These are phyloP conservation scores for Erpornis zantholeuca DNA, from an alignment of 2,113 vertebrate genomes.

Conservation along the genomic window DNA sequence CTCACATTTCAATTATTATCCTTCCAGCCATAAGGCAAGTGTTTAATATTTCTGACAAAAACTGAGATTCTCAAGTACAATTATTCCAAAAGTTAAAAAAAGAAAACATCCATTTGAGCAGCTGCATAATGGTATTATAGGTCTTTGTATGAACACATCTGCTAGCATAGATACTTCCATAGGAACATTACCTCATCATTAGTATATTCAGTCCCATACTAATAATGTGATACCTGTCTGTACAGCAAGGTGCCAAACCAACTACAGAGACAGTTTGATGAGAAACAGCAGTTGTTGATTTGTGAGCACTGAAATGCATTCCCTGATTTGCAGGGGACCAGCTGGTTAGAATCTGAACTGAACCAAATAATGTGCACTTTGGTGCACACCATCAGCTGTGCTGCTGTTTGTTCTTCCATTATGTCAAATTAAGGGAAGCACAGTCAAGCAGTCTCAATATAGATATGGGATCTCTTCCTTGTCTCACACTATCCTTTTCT, in stretches of 20 bases:
- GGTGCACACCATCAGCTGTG: constrained; percentile 32
- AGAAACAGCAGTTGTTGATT: constrained; percentile 41
- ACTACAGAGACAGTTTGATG: constrained; percentile 8
- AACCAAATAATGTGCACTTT: constrained; percentile 65
- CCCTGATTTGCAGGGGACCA: constrained; percentile 56
- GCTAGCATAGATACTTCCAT: not conserved
- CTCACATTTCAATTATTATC: not conserved
- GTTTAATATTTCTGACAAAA: constrained; percentile 3
- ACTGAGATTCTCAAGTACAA: not conserved
- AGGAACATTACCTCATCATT: constrained; percentile 8
- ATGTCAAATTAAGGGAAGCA: not conserved
- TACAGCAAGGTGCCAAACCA: constrained; percentile 50
- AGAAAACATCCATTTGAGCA: not conserved
- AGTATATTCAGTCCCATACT: not conserved
- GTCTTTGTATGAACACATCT: not conserved
- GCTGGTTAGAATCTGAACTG: constrained; percentile 59
- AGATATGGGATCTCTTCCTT: not conserved
- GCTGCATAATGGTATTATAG: not conserved
- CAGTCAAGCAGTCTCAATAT: not conserved
- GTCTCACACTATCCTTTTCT: not conserved
- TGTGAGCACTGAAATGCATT: constrained; percentile 35
- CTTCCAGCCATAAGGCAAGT: not conserved
- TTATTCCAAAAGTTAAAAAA: not conserved
- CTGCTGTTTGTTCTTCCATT: constrained; percentile 59
- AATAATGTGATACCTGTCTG: not conserved